Conservation (phyloP, 2,888 invertebrate species). For the Lamellibrachia columna region DNA sequence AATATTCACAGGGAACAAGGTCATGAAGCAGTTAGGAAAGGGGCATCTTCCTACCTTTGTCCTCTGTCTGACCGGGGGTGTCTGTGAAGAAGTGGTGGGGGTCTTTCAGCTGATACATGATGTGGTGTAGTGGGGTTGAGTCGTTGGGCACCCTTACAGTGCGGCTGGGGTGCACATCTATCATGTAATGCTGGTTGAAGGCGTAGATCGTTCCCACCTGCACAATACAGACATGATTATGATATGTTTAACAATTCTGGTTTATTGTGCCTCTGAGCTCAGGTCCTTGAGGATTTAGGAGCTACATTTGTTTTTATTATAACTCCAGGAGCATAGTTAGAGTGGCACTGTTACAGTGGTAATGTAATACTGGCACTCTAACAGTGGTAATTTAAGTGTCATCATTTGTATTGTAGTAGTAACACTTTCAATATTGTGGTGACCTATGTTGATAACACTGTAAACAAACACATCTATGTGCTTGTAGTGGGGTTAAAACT, state of each 20-base stretch:
- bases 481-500: too few species aligned
- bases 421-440: too few species aligned
- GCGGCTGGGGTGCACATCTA: not conserved
- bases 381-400: too few species aligned
- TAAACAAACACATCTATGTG: too few species aligned
- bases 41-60: not conserved
- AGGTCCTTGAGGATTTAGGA: too few species aligned
- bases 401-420: too few species aligned
- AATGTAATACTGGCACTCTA: too few species aligned
- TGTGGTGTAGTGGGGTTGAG: not conserved
- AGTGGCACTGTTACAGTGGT: too few species aligned
- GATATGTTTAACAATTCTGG: too few species aligned
- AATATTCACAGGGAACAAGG: not conserved
- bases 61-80: not conserved
- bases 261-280: too few species aligned
- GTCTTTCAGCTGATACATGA: conserved; percentile 16
- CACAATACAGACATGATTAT: not conserved
- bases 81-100: conserved; percentile 5
- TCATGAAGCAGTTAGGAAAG: not conserved
- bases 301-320: not conserved
- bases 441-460: too few species aligned
- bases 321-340: not conserved
- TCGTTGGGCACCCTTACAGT: not conserved
- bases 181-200: conserved; percentile 2
- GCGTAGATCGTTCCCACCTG: conserved; percentile 4